These are phyloP conservation scores for Buphagus erythrorhynchus DNA, from an alignment of 2,797 vertebrate species.

Conservation along the genomic window DNA sequence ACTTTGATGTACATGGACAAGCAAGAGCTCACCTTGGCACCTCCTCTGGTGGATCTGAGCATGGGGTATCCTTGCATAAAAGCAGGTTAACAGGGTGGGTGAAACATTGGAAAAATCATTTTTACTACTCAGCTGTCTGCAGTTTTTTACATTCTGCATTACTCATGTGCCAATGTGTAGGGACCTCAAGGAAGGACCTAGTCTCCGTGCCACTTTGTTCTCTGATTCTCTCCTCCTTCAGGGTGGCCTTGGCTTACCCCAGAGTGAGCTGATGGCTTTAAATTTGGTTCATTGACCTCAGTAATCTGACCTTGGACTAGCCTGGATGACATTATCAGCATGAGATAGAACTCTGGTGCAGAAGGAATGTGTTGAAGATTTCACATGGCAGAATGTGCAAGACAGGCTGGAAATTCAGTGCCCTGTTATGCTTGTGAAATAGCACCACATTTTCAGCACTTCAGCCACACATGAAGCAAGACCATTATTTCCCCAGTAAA, in stretches of 20 bases:
- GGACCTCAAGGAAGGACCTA: not conserved
- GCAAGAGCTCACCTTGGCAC: not conserved
- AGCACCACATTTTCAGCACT: not conserved
- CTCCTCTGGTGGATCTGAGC: not conserved
- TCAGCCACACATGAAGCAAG: not conserved
- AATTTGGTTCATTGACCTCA: not conserved
- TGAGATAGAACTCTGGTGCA: not conserved
- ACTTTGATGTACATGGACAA: not conserved
- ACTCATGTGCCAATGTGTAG: not conserved
- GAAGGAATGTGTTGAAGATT: accelerated
- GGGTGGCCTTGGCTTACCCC: not conserved
- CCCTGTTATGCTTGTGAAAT: not conserved
- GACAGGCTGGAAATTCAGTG: not conserved
- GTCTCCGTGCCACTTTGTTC: not conserved
- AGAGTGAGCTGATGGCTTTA: not conserved
- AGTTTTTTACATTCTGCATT: not conserved
- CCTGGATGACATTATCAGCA: not conserved
- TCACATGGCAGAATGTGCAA: not conserved
- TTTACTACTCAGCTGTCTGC: not conserved
- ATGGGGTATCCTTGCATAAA: not conserved
- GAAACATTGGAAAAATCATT: not conserved
- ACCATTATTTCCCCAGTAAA: not conserved
- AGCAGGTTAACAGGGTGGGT: not conserved
- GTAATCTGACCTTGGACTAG: not conserved
- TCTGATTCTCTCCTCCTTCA: not conserved